These are phyloP conservation scores for Bactericera cockerelli DNA, from an alignment of 1,140 invertebrate species.

Conservation along the genomic window DNA sequence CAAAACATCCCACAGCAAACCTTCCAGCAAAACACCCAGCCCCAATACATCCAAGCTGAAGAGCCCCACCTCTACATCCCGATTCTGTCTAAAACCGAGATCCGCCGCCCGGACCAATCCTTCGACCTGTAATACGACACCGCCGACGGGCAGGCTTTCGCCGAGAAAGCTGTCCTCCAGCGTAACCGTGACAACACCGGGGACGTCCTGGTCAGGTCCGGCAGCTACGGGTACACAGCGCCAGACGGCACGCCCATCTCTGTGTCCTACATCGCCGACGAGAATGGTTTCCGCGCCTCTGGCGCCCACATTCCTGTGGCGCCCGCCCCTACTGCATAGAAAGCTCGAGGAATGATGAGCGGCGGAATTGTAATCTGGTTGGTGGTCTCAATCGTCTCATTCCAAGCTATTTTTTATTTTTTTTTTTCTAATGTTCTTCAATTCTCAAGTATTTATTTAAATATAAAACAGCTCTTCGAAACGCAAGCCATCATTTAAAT, in stretches of 20 bases:
- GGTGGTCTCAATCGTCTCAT: no score
- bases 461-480: no score
- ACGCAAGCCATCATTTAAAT: no score
- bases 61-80: neutral
- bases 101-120: neutral
- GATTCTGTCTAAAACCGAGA: neutral
- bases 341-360: no score
- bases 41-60: no score
- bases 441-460: no score
- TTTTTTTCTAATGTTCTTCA: no score
- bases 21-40: no score
- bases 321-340: conserved; percentile 1
- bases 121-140: neutral
- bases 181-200: neutral
- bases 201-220: conserved; percentile 31
- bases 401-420: no score
- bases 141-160: neutral
- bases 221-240: conserved; percentile 43
- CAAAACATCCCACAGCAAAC: no score
- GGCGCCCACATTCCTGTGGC: conserved; percentile 14
- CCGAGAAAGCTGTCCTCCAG: neutral
- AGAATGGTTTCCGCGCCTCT: no score
- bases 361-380: no score
- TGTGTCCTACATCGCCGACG: conserved; percentile 49
- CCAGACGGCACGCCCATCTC: conserved; percentile 44